Evolutionary conservation across 2,113 vertebrate species (phyloP).

Genomic region (Ceyx melanurus): DNA sequence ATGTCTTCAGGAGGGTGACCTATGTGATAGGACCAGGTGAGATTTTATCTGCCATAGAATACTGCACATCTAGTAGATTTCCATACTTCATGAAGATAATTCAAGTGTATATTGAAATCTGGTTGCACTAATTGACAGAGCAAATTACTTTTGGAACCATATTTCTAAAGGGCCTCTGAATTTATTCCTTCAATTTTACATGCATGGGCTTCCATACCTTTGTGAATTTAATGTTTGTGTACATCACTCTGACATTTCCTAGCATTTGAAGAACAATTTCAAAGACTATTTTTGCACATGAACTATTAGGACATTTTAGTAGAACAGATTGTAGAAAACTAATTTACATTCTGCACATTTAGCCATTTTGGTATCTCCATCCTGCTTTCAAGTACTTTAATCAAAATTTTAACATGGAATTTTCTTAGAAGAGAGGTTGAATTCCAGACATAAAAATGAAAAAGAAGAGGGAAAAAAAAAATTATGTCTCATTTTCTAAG

Average conservation of each 20-base stretch:
- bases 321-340: background rate
- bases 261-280: slow-evolving; percentile 30
- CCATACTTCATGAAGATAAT: background rate
- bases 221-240: slow-evolving; percentile 27
- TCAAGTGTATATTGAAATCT: slow-evolving; percentile 36
- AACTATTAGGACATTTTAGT: background rate
- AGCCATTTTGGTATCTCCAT: background rate
- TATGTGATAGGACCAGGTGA: background rate
- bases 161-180: slow-evolving; percentile 31
- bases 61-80: background rate
- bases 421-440: background rate
- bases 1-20: background rate
- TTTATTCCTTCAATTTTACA: slow-evolving; percentile 38
- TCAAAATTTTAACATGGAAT: background rate
- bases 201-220: slow-evolving; percentile 17
- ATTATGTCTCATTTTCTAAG: background rate
- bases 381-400: background rate
- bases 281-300: background rate
- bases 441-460: background rate
- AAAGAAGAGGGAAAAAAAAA: background rate
- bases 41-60: background rate
- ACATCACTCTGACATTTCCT: background rate
- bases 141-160: background rate
- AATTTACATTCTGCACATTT: background rate
- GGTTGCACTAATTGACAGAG: slow-evolving; percentile 2